Percentiles rank a stretch among this genome's conserved stretches.
These are phyloP conservation scores for Bursaphelenchus okinawaensis DNA, from an alignment of 2,888 invertebrate genomes.

Conservation along the genomic window DNA sequence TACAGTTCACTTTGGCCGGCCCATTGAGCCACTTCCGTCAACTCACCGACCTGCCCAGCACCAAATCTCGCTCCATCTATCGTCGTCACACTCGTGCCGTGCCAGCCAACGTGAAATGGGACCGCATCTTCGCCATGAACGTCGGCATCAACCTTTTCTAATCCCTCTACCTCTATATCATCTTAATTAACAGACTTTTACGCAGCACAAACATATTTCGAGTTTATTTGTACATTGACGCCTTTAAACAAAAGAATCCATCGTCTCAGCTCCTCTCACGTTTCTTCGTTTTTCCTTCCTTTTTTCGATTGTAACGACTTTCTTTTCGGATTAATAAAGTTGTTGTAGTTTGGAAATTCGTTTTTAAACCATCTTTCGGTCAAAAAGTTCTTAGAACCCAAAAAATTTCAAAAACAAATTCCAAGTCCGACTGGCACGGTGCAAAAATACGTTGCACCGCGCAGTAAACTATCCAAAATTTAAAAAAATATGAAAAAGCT, in stretches of 20 bases:
- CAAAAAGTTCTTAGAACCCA: too few relatives aligned
- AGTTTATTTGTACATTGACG: background rate
- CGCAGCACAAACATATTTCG: background rate
- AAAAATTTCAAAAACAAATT: too few relatives aligned
- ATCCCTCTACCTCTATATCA: slow-evolving; percentile 12
- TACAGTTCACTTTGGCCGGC: slow-evolving; percentile 41
- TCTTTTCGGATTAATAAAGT: background rate
- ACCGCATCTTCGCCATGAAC: slow-evolving; percentile 40
- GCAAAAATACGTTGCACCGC: too few relatives aligned
- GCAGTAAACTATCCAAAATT: too few relatives aligned
- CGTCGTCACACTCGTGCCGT: slow-evolving; percentile 53
- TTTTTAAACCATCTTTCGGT: too few relatives aligned
- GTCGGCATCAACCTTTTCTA: slow-evolving; percentile 42
- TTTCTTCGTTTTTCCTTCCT: too few relatives aligned
- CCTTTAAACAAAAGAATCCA: background rate
- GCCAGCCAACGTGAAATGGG: slow-evolving; percentile 52
- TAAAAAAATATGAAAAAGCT: too few relatives aligned
- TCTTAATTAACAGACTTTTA: slow-evolving; percentile 6
- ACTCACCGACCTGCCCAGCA: slow-evolving; percentile 13
- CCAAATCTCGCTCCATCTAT: slow-evolving; percentile 38
- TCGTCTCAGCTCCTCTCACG: background rate
- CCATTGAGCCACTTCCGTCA: slow-evolving; percentile 40
- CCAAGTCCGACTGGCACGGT: too few relatives aligned
- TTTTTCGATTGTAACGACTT: background rate
- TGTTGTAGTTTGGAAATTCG: background rate